phyloP scores from a whole-genome alignment of 2,888 invertebrate species.

The Elmis aenea region DNA sequence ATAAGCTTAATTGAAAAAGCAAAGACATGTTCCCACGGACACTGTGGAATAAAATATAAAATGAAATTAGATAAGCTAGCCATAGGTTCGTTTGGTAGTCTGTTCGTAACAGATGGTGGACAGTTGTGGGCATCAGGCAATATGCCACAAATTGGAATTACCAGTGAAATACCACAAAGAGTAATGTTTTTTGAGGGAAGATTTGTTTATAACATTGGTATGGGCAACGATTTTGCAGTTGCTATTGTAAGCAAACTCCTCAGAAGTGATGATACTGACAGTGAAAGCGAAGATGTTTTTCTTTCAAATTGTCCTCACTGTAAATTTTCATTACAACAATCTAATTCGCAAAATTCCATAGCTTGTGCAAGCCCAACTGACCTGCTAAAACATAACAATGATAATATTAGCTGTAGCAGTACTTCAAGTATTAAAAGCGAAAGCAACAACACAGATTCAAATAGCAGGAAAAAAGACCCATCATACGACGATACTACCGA shows the following conservation, averaged over 20 bases:
- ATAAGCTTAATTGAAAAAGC: slow-evolving; percentile 60
- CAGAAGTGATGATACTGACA: slow-evolving; percentile 48
- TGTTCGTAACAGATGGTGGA: slow-evolving; percentile 62
- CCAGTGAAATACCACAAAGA: slow-evolving; percentile 56
- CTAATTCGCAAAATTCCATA: slow-evolving; percentile 58
- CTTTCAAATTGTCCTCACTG: slow-evolving; percentile 63
- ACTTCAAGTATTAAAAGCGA: slow-evolving; percentile 36
- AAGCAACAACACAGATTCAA: slow-evolving; percentile 27
- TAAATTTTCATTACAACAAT: slow-evolving; percentile 54
- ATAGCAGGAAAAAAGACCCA: slow-evolving; percentile 31
- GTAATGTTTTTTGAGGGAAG: slow-evolving; percentile 65
- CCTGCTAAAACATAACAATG: slow-evolving; percentile 51
- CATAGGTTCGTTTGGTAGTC: slow-evolving; percentile 57
- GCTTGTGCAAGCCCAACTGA: slow-evolving; percentile 62
- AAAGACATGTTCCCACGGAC: slow-evolving; percentile 62
- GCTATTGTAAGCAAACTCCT: slow-evolving; percentile 60
- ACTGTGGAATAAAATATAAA: slow-evolving; percentile 55
- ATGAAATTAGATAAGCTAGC: slow-evolving; percentile 60
- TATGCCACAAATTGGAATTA: slow-evolving; percentile 63
- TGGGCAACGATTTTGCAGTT: slow-evolving; percentile 74
- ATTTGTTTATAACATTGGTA: slow-evolving; percentile 63
- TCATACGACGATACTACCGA: slow-evolving; percentile 15
- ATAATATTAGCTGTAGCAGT: slow-evolving; percentile 40
- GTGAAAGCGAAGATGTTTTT: slow-evolving; percentile 61
- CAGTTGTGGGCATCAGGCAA: slow-evolving; percentile 66